Evolutionary conservation across 2,113 vertebrate species (phyloP).

Genomic region (cat (Felis catus)): F.catus_Fca126_mat1.0 CM031419.1:197578001-197578500

Average conservation of each 20-base stretch:
- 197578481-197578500: not conserved
- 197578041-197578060: conserved; percentile 42
- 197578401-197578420: not conserved
- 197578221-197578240: too few species aligned
- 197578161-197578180: too few species aligned
- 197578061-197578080: conserved; percentile 6
- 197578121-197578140: not conserved
- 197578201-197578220: too few species aligned
- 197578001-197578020: conserved; percentile 78
- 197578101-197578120: not conserved
- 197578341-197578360: not conserved
- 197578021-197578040: conserved; percentile 63
- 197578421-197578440: not conserved
- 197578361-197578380: not conserved
- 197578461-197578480: not conserved
- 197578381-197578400: not conserved
- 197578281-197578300: too few species aligned
- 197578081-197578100: not conserved
- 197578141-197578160: not conserved
- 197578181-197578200: too few species aligned
- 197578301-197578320: too few species aligned
- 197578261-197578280: too few species aligned
- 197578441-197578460: not conserved
- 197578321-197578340: too few species aligned
- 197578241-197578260: too few species aligned